Conservation (phyloP, 2,888 invertebrate species). For the Cosmorhoe ocellata region DNA sequence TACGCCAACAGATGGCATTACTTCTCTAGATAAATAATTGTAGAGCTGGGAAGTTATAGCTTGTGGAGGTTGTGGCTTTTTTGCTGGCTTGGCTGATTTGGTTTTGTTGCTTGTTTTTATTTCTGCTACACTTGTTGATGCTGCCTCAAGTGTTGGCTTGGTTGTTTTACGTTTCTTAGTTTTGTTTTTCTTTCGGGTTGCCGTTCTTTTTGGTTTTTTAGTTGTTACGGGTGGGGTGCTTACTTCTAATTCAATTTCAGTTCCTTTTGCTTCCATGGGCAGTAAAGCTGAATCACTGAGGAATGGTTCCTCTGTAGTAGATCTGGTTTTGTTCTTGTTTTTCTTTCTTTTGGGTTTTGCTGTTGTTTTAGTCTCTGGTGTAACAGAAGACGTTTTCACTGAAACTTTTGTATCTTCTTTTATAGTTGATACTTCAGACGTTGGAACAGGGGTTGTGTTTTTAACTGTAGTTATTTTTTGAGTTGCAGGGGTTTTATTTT, state of each 20-base stretch:
- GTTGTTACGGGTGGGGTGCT: constrained; percentile 73
- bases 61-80: constrained; percentile 65
- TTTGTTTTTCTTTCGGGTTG: constrained; percentile 80
- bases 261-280: constrained; percentile 74
- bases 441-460: constrained; percentile 42
- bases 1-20: constrained; percentile 91
- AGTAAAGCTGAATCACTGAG: constrained; percentile 66
- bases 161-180: constrained; percentile 83
- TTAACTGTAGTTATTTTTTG: constrained; percentile 50
- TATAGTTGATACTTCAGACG: constrained; percentile 53
- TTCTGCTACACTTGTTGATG: constrained; percentile 50
- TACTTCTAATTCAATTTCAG: constrained; percentile 76
- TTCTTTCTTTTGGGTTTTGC: constrained; percentile 72
- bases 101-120: constrained; percentile 82
- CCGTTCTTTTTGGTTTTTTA: constrained; percentile 73
- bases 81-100: constrained; percentile 64
- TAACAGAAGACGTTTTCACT: constrained; percentile 41
- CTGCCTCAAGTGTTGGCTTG: constrained; percentile 60
- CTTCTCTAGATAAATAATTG: constrained; percentile 89
- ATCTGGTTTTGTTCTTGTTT: constrained; percentile 60
- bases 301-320: constrained; percentile 54
- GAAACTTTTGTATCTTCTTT: constrained; percentile 55
- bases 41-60: constrained; percentile 89
- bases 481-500: constrained; percentile 66
- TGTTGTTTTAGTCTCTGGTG: constrained; percentile 45